Percentiles rank a stretch among this genome's conserved stretches.
These are phyloP conservation scores for Brachionus calyciflorus DNA, from an alignment of 1,140 invertebrate genomes.

Conservation along the genomic window DNA sequence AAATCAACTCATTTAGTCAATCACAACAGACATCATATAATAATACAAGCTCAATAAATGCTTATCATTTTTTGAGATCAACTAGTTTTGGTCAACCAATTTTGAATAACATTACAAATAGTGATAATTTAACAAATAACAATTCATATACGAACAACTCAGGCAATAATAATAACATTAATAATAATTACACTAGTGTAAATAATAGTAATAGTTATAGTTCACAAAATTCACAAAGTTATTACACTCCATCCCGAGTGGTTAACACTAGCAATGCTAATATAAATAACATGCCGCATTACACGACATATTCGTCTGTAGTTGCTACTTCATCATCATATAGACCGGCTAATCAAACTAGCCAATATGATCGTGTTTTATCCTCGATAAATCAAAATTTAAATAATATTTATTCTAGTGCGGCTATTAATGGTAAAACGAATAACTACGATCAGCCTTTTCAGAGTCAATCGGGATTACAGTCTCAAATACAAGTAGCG, in stretches of 20 bases:
- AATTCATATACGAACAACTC: background rate
- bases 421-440: background rate
- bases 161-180: background rate
- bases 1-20: slow-evolving; percentile 8
- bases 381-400: slow-evolving; percentile 40
- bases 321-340: background rate
- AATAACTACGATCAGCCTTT: background rate
- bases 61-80: slow-evolving; percentile 34
- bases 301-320: slow-evolving; percentile 33
- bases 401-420: slow-evolving; percentile 40
- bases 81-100: slow-evolving; percentile 14
- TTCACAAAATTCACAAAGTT: slow-evolving; percentile 16
- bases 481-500: background rate
- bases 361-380: slow-evolving; percentile 12
- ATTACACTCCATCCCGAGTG: slow-evolving; percentile 31
- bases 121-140: background rate
- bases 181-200: background rate
- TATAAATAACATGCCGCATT: background rate
- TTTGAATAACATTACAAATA: slow-evolving; percentile 35
- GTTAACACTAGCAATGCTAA: background rate
- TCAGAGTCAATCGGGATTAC: background rate
- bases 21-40: background rate
- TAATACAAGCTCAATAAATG: background rate
- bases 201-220: background rate
- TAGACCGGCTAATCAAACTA: background rate